Evolutionary conservation across 2,797 vertebrate genomes (phyloP).

Genomic region (Nasua narica): DNA sequence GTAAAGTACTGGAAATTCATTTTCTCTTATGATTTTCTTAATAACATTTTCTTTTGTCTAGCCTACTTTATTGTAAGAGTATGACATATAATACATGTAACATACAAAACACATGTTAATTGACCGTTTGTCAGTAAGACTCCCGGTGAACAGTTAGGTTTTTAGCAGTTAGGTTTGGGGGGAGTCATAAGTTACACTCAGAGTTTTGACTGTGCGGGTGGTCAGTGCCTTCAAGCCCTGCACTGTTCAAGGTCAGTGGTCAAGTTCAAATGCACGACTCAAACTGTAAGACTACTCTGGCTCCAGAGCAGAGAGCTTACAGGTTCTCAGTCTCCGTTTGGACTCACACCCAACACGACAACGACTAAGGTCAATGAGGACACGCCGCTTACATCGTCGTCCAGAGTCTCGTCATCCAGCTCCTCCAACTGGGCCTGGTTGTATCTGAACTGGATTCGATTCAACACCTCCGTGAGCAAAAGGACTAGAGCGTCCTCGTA

Average conservation of each 20-base stretch:
- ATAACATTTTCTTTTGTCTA: neutral
- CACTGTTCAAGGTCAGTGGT: neutral
- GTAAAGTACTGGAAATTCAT: neutral
- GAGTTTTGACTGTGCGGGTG: neutral
- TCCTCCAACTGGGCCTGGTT: constrained; percentile 98
- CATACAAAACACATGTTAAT: neutral
- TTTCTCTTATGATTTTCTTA: neutral
- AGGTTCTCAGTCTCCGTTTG: neutral
- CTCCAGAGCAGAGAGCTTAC: neutral
- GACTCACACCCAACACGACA: neutral
- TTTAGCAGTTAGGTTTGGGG: neutral
- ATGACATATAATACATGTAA: neutral
- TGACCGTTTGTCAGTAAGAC: neutral
- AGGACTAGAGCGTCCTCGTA: constrained; percentile 97
- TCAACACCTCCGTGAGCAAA: constrained; percentile 94
- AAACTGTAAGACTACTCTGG: neutral
- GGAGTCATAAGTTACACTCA: neutral
- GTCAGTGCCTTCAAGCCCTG: neutral
- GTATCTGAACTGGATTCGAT: constrained; percentile 96
- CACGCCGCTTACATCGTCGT: constrained; percentile 92
- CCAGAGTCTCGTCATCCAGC: constrained; percentile 96
- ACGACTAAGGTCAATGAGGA: neutral
- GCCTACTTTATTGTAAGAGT: neutral
- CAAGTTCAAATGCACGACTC: neutral
- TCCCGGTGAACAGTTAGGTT: neutral